Conservation (phyloP, 2,797 vertebrate species). For the Cyprinodon diabolis region DNA sequence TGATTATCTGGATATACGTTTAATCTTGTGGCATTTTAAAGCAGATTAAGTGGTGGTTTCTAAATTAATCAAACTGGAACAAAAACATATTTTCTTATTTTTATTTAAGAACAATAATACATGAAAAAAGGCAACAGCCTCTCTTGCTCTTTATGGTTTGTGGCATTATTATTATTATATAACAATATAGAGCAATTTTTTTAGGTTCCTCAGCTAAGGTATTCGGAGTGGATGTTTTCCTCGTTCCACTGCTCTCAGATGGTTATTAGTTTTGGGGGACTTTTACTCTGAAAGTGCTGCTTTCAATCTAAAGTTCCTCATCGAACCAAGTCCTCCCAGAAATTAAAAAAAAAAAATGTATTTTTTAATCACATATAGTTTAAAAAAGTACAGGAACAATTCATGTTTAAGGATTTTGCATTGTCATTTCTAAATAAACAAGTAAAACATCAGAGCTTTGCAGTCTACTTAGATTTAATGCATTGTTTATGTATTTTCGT, state of each 20-base stretch:
- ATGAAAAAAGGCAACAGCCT: constrained; percentile 23
- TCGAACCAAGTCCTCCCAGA: neutral
- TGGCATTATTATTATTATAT: constrained; percentile 63
- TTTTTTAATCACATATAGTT: neutral
- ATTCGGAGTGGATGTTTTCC: constrained; percentile 69
- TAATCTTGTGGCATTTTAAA: neutral
- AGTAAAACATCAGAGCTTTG: constrained; percentile 12
- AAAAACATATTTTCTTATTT: neutral
- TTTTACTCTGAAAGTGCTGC: neutral
- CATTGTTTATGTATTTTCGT: constrained; percentile 15
- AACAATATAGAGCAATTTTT: no score
- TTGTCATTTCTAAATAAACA: constrained; percentile 22
- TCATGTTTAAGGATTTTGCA: neutral
- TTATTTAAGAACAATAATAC: neutral
- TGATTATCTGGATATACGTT: neutral
- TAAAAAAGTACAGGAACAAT: constrained; percentile 14
- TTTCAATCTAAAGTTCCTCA: neutral
- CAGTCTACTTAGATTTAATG: constrained; percentile 7
- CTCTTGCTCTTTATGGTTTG: constrained; percentile 51
- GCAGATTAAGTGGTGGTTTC: neutral
- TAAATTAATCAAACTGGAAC: neutral
- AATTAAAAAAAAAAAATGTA: neutral
- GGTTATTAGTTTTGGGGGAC: constrained; percentile 43
- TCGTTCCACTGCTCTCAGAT: constrained; percentile 59
- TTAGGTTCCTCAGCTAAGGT: constrained; percentile 55